Base-by-base conservation (phyloP, 2,113 vertebrate species). In the Pseudopipra pipra region DNA sequence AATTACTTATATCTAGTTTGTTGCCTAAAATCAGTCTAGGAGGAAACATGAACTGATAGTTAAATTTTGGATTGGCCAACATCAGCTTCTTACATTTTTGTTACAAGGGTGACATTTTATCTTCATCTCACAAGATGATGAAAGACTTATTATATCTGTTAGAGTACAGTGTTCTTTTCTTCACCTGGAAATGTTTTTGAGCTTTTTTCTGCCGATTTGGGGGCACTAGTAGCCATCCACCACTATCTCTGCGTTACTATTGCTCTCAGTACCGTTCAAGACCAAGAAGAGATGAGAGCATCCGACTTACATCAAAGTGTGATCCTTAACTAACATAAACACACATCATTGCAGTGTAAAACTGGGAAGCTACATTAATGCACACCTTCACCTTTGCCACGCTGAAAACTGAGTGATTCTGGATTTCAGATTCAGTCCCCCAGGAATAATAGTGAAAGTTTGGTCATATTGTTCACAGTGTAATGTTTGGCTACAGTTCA, bases 341-440 rank as follows among this genome's bases (percentile, higher is more conserved):
- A 41, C 31, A 2, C 31, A 10, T 79, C 79, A 67, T 33, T 81
- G 62, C 78, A 33, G 2, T 37, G 35, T 95, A 74, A 93, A 95
- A 92, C 55, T 49, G 72, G 30, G 24, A 89, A 85, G 46, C 49
- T 84, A 4, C 4, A 6, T 89, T 79, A 94, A 85, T 74, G 30
- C 27, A 59, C 31, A 39, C 54, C 89, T 97, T 95, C 41, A 71
- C 79, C 68, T 95, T 94, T 96, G 79, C 85, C 23, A 4, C 37
- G 8, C 41, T 87, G 74, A 70, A 76, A 89, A 94, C 31, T 7
- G n/a, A 88, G 74, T 55, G 52, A 41, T 52, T 62, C 70, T 79
- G 51, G 73, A 76, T 62, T 95, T 87, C 79, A 68, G 49, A 49
- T 94, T 88, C 56, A 46, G 37, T 82, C 49, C 93, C 12, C 3